Base-by-base conservation (phyloP, 2,888 invertebrate genomes). In the Drosophila ustulata region DNA sequence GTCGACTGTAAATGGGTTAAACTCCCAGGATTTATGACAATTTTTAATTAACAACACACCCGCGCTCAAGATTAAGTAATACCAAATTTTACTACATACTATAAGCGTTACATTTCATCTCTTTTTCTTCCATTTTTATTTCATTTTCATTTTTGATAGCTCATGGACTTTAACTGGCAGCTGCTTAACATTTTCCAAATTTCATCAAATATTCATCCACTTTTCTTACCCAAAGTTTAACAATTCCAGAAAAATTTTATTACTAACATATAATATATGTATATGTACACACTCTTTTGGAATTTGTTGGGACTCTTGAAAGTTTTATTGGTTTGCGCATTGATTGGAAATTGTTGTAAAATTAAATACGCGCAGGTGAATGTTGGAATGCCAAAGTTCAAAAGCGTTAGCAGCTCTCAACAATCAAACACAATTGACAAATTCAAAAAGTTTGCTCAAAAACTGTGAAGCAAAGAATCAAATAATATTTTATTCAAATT, bases 1-100 rank as follows among this genome's bases (percentile, higher is more conserved):
- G 67, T 89, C 85, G 58, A 78, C 79, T 81, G 89, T 70, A 53
- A 87, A 88, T 68, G 85, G 85, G 82, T 89, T 79, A 79, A 87
- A 84, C 82, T 82, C 67, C 23, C 58, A 66, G 78, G 85, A 89
- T 79, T 84, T 85, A 89, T 87, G 82, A 80, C 80, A 82, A 84
- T 89, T 84, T 84, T 89, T 84, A 89, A 89, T 84, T 89, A 87
- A 73, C 66, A 62, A 30, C 78, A 26, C 78, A 59, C 59, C 30
- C 51, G 50, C 34, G 13, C 18, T 66, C 26, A 28, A 30, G 30
- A 61, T 59, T 52, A 46, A 55, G 28, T 45, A 66, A 64, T 59
- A 56, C 18, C 18, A 34, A 30, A 45, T 50, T 61, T 59, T 39
- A 61, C 45, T 63, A 43, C 43, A 46, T 47, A 37, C 37, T 39